phyloP scores from a whole-genome alignment of 1,140 invertebrate genomes.

The Camponotus pennsylvanicus region DNA sequence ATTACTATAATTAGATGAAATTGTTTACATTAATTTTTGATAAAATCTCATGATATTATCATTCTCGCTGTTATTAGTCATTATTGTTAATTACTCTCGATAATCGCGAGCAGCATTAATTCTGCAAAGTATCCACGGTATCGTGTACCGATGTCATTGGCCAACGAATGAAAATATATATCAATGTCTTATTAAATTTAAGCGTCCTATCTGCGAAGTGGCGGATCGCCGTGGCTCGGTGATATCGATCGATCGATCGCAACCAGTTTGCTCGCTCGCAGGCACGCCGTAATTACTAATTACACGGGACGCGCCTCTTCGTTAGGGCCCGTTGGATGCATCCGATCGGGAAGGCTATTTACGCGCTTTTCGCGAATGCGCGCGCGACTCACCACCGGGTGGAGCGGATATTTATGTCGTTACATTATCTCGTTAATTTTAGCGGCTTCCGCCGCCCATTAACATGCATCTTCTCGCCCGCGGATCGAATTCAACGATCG shows the following conservation, averaged over 20 bases:
- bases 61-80: not conserved
- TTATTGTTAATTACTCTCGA: constrained; percentile 9
- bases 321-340: constrained; percentile 13
- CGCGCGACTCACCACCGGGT: constrained; percentile 8
- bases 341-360: constrained; percentile 9
- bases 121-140: not conserved
- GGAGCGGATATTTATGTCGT: constrained; percentile 34
- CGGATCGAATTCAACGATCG: not conserved
- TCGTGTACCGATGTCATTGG: not conserved
- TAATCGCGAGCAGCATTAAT: not conserved
- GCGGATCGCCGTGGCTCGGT: not conserved
- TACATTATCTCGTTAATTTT: constrained; percentile 40
- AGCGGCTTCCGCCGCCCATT: not conserved
- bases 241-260: constrained; percentile 26
- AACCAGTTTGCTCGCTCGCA: constrained; percentile 37
- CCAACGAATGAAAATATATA: constrained; percentile 3
- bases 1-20: constrained; percentile 19
- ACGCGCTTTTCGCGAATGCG: constrained; percentile 25
- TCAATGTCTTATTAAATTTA: constrained; percentile 47
- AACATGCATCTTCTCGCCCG: not conserved
- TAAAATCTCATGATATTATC: not conserved
- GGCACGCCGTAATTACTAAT: constrained; percentile 55
- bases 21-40: not conserved
- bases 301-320: constrained; percentile 42
- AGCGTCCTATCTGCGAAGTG: not conserved